phyloP scores from a whole-genome alignment of 2,888 invertebrate species.

The Epirrhoe alternata region DNA sequence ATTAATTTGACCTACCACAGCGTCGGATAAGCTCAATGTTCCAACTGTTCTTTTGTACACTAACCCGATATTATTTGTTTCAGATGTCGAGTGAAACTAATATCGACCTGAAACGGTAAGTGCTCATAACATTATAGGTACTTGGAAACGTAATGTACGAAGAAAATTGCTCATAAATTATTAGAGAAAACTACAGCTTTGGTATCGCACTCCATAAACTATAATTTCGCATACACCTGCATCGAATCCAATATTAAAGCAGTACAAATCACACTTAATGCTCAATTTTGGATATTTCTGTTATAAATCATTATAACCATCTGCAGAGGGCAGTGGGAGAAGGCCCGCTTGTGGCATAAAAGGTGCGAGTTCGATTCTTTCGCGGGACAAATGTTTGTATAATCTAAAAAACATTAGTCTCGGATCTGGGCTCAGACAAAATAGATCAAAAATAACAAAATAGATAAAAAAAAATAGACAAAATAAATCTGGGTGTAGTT shows the following conservation, averaged over 20 bases:
- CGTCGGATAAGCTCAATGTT: too few species aligned
- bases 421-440: too few species aligned
- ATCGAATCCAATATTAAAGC: slow-evolving; percentile 29
- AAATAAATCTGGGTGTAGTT: too few species aligned
- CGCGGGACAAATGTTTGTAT: too few species aligned
- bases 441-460: too few species aligned
- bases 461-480: too few species aligned
- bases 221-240: slow-evolving; percentile 31
- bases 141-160: slow-evolving; percentile 36
- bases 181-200: slow-evolving; percentile 37
- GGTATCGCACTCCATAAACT: slow-evolving; percentile 28
- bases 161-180: slow-evolving; percentile 42
- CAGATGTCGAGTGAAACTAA: slow-evolving; percentile 61
- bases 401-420: too few species aligned
- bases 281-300: background rate
- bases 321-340: too few species aligned
- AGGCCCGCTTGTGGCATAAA: too few species aligned
- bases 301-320: too few species aligned
- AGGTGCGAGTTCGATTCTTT: too few species aligned
- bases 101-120: slow-evolving; percentile 53
- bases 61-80: slow-evolving; percentile 49
- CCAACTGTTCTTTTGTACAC: background rate
- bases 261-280: background rate
- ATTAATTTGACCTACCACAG: too few species aligned
- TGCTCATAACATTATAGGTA: slow-evolving; percentile 33